phyloP scores from a whole-genome alignment of 2,888 invertebrate species.

The Desoria tigrina region DNA sequence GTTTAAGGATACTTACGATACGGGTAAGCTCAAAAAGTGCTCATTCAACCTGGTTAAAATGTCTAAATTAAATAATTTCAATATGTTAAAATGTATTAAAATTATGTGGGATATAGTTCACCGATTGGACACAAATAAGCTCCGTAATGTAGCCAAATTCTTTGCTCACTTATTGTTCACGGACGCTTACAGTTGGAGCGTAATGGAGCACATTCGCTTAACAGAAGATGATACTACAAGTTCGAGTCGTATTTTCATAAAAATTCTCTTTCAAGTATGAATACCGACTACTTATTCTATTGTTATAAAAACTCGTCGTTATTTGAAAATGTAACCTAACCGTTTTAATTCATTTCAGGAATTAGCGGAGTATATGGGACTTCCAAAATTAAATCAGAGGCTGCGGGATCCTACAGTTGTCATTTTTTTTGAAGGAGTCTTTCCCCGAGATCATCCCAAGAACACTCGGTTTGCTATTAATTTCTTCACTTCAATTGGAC shows the following conservation, averaged over 20 bases:
- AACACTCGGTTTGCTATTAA: slow-evolving; percentile 97
- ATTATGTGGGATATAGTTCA: slow-evolving; percentile 64
- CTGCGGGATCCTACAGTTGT: slow-evolving; percentile 87
- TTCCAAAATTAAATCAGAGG: slow-evolving; percentile 84
- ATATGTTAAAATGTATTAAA: neutral
- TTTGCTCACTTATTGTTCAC: slow-evolving; percentile 94
- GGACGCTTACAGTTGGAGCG: slow-evolving; percentile 96
- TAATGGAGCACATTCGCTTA: slow-evolving; percentile 80
- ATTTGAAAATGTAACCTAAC: slow-evolving; percentile 17
- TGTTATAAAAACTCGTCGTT: slow-evolving; percentile 23
- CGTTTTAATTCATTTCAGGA: slow-evolving; percentile 63
- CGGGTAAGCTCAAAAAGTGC: slow-evolving; percentile 58
- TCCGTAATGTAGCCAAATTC: slow-evolving; percentile 94
- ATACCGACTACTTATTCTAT: neutral
- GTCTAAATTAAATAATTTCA: no score
- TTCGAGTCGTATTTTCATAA: slow-evolving; percentile 95
- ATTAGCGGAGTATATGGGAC: slow-evolving; percentile 92
- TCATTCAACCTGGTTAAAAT: slow-evolving; percentile 23
- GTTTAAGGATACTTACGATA: slow-evolving; percentile 91
- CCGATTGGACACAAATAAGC: slow-evolving; percentile 89
- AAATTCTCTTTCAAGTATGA: slow-evolving; percentile 79
- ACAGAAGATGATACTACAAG: slow-evolving; percentile 98
- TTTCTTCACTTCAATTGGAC: slow-evolving; percentile 94
- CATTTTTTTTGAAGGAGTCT: slow-evolving; percentile 83
- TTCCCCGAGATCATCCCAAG: slow-evolving; percentile 93